Evolutionary conservation across 2,113 vertebrate species (phyloP).

Genomic region (Monopterus albus): DNA sequence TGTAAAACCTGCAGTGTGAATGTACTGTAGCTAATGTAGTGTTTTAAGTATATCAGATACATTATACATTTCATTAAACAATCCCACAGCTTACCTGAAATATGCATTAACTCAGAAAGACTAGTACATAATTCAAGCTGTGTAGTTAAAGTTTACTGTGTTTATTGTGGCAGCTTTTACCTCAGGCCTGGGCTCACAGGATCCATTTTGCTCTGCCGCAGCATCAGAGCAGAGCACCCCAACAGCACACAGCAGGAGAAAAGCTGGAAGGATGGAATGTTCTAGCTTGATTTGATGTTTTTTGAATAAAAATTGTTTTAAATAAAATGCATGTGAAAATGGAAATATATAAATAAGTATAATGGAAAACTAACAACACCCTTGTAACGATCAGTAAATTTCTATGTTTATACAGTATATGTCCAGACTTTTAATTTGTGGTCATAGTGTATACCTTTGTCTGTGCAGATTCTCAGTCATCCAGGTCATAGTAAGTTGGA

Average conservation of each 20-base stretch:
- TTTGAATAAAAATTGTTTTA: too few species aligned
- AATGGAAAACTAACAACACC: not conserved
- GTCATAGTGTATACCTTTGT: too few species aligned
- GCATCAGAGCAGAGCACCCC: conserved; percentile 5
- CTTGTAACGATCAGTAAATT: not conserved
- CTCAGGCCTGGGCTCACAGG: conserved; percentile 35
- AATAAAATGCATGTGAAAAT: not conserved
- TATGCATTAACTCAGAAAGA: not conserved
- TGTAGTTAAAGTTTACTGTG: not conserved
- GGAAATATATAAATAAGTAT: not conserved
- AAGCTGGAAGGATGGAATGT: conserved; percentile 51
- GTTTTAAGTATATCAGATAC: not conserved
- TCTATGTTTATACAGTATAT: too few species aligned
- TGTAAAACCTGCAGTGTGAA: not conserved
- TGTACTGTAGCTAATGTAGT: not conserved
- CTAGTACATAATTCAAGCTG: not conserved
- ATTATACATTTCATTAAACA: too few species aligned
- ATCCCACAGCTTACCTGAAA: too few species aligned
- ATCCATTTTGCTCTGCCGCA: not conserved
- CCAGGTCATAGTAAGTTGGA: too few species aligned
- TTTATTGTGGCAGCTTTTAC: conserved; percentile 30
- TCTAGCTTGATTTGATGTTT: not conserved
- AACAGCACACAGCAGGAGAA: conserved; percentile 55
- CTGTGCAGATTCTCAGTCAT: too few species aligned
- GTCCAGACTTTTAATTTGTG: not conserved